phyloP scores from a whole-genome alignment of 2,888 invertebrate genomes.

The Pseudoips prasinana region DNA sequence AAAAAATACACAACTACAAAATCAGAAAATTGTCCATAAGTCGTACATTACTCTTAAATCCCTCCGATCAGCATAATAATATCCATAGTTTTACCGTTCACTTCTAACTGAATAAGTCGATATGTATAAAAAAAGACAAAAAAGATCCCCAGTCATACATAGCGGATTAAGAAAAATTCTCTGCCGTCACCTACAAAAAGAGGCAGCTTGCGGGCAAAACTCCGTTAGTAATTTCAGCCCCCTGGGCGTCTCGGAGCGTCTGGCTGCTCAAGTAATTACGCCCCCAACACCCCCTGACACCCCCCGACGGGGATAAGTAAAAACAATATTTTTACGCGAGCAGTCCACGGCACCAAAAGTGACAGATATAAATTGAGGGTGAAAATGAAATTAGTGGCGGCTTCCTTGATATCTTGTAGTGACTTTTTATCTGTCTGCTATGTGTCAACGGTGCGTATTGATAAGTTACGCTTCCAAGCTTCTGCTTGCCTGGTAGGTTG shows the following conservation, averaged over 20 bases:
- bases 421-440: conserved; percentile 36
- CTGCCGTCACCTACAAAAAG: conserved; percentile 61
- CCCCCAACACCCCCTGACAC: conserved; percentile 44
- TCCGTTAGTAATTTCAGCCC: conserved; percentile 60
- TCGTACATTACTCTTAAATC: no score
- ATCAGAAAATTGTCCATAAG: no score
- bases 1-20: no score
- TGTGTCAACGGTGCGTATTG: neutral
- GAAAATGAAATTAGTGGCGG: conserved; percentile 73
- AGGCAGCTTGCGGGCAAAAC: conserved; percentile 49
- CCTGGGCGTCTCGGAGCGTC: conserved; percentile 60
- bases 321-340: conserved; percentile 79
- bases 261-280: conserved; percentile 78
- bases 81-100: no score
- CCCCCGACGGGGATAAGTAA: conserved; percentile 70
- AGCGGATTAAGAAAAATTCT: conserved; percentile 63
- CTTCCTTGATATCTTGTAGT: conserved; percentile 49
- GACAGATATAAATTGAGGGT: conserved; percentile 77
- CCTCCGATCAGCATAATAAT: no score
- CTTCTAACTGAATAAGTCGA: neutral
- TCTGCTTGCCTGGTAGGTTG: neutral
- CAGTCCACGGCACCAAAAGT: conserved; percentile 71
- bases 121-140: conserved; percentile 17
- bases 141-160: conserved; percentile 28
- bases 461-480: neutral